phyloP scores from a whole-genome alignment of 1,140 invertebrate species.

The Drosophila sturtevanti region DNA sequence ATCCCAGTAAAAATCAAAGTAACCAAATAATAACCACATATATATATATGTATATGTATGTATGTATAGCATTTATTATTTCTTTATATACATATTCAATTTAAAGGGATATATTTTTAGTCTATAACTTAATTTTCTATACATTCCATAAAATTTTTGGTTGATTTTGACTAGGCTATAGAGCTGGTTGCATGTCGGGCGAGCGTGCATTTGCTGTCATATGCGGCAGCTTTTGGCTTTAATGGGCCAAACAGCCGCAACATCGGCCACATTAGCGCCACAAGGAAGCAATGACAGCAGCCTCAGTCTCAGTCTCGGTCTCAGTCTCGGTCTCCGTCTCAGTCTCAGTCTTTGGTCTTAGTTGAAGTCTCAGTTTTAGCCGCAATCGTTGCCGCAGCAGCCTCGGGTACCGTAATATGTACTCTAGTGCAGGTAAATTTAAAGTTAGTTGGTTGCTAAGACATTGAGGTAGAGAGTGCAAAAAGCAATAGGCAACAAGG shows the following conservation, averaged over 20 bases:
- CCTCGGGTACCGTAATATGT: constrained; percentile 35
- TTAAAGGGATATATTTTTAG: not conserved
- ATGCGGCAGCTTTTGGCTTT: constrained; percentile 57
- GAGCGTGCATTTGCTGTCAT: constrained; percentile 57
- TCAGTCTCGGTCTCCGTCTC: not conserved
- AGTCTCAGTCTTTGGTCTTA: not conserved
- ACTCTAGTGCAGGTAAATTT: not conserved
- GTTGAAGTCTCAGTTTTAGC: not conserved
- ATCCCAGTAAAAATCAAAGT: too few relatives aligned
- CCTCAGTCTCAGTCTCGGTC: constrained; percentile 27
- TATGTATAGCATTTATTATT: too few relatives aligned
- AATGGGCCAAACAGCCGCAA: constrained; percentile 58
- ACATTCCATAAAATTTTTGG: not conserved
- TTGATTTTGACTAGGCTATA: not conserved
- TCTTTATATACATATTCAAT: not conserved
- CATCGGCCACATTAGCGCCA: constrained; percentile 72
- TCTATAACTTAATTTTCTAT: not conserved
- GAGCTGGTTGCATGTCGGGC: constrained; percentile 45
- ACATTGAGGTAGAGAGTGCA: constrained; percentile 16
- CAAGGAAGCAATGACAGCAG: constrained; percentile 63
- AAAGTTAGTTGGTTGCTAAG: not conserved
- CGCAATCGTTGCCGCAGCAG: not conserved
- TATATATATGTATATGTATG: too few relatives aligned
- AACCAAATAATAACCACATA: too few relatives aligned
- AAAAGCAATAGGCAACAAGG: constrained; percentile 69